These are phyloP conservation scores for Odontophorus gujanensis DNA, from an alignment of 2,113 vertebrate species.

Conservation along the genomic window DNA sequence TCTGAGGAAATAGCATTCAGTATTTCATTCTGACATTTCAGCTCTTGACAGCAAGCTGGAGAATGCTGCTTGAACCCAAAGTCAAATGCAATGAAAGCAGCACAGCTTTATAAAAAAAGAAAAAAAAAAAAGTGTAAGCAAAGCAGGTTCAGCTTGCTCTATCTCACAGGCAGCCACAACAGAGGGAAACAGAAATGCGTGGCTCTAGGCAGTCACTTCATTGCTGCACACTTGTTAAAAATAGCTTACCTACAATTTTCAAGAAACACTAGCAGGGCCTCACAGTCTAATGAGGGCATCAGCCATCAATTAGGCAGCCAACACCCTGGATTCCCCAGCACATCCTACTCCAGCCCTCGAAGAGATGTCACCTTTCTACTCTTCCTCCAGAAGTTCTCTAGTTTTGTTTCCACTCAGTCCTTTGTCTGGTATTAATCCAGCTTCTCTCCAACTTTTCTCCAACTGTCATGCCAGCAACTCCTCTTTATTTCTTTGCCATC, in stretches of 20 bases:
- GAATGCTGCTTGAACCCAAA: not conserved
- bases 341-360: not conserved
- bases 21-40: conserved; percentile 39
- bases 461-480: rapidly evolving
- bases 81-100: conserved; percentile 2
- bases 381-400: rapidly evolving
- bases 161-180: not conserved
- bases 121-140: not conserved
- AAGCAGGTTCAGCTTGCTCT: not conserved
- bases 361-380: not conserved
- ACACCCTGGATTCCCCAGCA: not conserved
- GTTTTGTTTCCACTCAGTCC: not conserved
- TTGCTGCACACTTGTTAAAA: conserved; percentile 6
- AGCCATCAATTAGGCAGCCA: not conserved
- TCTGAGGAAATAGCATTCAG: conserved; percentile 12
- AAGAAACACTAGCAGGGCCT: not conserved
- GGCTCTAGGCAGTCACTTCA: not conserved
- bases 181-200: not conserved
- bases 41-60: not conserved
- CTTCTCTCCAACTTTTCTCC: not conserved
- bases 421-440: not conserved
- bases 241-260: not conserved
- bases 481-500: not conserved
- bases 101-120: not conserved
- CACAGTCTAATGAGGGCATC: not conserved